Percentiles rank a stretch among this genome's conserved stretches.
Conservation (phyloP, 1,140 invertebrate species). For the Druon quercuslanigerum region DNA sequence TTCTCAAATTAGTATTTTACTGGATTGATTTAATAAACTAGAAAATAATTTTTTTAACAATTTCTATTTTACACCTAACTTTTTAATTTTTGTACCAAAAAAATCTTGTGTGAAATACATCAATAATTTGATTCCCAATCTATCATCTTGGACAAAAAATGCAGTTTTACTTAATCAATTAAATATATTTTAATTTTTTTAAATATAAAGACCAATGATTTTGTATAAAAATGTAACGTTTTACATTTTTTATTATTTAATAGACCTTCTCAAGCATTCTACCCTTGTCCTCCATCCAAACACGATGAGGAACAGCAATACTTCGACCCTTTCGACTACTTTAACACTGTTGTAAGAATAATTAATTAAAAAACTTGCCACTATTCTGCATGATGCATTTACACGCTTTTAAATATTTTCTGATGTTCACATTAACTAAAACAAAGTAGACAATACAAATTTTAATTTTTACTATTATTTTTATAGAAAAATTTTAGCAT, state of each 20-base stretch:
- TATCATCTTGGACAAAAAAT: too few relatives aligned
- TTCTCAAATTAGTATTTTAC: too few relatives aligned
- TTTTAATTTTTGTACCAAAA: too few relatives aligned
- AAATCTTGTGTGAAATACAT: too few relatives aligned
- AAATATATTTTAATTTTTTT: conserved; percentile 6
- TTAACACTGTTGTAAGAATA: conserved; percentile 78
- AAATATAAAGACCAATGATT: conserved; percentile 1
- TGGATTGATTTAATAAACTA: too few relatives aligned
- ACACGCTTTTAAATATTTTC: background rate
- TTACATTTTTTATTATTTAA: conserved; percentile 37
- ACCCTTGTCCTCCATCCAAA: conserved; percentile 79
- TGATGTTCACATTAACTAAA: too few relatives aligned
- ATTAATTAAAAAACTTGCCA: background rate
- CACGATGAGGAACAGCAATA: conserved; percentile 76
- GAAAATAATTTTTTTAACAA: too few relatives aligned
- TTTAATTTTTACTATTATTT: too few relatives aligned
- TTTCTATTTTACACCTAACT: too few relatives aligned
- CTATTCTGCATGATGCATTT: conserved; percentile 34
- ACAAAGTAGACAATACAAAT: too few relatives aligned
- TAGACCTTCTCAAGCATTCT: conserved; percentile 79
- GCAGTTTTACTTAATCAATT: background rate
- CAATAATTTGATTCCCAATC: too few relatives aligned
- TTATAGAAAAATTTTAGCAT: too few relatives aligned
- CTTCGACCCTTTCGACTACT: conserved; percentile 77
- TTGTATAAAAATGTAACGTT: conserved; percentile 16